Evolutionary conservation across 2,797 vertebrate species (phyloP).

Genomic region (Helicolenus hilgendorfi): DNA sequence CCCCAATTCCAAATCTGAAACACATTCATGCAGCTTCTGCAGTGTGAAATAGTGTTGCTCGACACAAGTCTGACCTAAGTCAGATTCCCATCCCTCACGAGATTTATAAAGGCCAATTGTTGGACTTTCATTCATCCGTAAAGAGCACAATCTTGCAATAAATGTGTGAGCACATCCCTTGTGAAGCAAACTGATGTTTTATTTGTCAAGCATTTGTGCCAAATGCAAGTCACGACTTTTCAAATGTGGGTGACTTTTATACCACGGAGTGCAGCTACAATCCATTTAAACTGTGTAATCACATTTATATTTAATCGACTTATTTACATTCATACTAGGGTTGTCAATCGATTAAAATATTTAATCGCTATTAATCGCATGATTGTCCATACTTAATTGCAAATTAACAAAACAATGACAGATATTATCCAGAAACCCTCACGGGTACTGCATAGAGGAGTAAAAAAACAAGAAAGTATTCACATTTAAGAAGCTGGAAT

Average conservation of each 20-base stretch:
- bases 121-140: not conserved
- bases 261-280: not conserved
- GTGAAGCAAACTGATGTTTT: not conserved
- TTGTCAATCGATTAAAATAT: no score
- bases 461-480: no score
- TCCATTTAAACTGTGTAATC: not conserved
- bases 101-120: not conserved
- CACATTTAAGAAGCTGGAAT: no score
- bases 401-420: no score
- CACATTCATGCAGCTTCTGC: not conserved
- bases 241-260: not conserved
- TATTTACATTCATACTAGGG: no score
- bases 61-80: not conserved
- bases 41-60: not conserved
- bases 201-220: not conserved
- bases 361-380: no score
- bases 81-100: not conserved
- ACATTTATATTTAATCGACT: not conserved
- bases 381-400: no score
- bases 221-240: not conserved
- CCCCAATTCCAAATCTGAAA: not conserved
- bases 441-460: no score
- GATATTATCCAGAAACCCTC: no score
- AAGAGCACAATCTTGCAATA: not conserved
- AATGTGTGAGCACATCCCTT: not conserved